Percentiles rank a stretch among this genome's conserved stretches.
phyloP scores from a whole-genome alignment of 2,888 invertebrate genomes.

The Pseudococcus viburni region DNA sequence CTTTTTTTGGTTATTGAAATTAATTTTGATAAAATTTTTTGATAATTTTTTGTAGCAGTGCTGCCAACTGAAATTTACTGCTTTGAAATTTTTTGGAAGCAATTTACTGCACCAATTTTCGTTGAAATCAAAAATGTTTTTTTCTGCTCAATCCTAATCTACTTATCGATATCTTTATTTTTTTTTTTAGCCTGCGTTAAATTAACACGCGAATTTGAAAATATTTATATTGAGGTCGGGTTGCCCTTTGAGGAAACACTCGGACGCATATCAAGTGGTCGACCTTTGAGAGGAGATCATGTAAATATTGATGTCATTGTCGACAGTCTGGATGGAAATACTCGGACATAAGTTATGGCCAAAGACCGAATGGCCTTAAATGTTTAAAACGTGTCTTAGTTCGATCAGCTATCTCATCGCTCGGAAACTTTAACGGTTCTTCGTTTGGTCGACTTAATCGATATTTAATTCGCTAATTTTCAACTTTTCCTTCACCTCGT shows the following conservation, averaged over 20 bases:
- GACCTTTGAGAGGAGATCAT: constrained; percentile 21
- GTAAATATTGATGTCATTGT: constrained; percentile 17
- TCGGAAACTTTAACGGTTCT: not conserved
- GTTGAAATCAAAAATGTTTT: too few species aligned
- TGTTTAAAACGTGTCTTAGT: not conserved
- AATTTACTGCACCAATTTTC: too few species aligned
- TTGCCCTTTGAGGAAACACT: not conserved
- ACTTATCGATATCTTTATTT: too few species aligned
- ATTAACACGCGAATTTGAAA: too few species aligned
- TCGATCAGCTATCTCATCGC: not conserved
- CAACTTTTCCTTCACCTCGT: not conserved
- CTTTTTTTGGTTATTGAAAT: too few species aligned
- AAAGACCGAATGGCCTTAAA: constrained; percentile 13
- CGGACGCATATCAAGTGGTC: not conserved
- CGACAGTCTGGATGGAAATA: not conserved
- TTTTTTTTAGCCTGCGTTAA: too few species aligned
- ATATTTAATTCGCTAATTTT: constrained; percentile 1
- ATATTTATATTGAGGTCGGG: not conserved
- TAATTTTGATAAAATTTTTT: too few species aligned
- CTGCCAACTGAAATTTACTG: too few species aligned
- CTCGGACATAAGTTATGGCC: not conserved
- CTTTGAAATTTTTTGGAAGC: too few species aligned
- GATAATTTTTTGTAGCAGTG: too few species aligned
- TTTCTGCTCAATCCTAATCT: too few species aligned
- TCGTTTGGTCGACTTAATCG: not conserved